These are phyloP conservation scores for Procambarus clarkii DNA, from an alignment of 1,140 invertebrate species.

Conservation along the genomic window DNA sequence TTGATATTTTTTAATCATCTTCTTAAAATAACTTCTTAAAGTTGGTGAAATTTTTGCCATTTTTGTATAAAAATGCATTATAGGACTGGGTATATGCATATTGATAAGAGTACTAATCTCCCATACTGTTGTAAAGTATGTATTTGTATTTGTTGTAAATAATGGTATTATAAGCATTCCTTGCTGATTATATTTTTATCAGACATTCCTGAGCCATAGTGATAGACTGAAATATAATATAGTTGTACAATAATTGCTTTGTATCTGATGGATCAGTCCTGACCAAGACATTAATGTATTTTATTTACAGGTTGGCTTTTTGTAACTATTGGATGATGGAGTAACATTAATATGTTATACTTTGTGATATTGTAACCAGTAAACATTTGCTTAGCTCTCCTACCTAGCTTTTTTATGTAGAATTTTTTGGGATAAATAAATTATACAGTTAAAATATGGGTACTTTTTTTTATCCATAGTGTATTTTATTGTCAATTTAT, in stretches of 20 bases:
- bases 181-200: conserved; percentile 23
- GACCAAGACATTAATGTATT: conserved; percentile 2
- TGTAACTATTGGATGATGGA: conserved; percentile 4
- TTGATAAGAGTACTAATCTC: background rate
- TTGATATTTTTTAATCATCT: background rate
- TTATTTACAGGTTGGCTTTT: conserved; percentile 27
- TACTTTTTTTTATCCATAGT: conserved; percentile 8
- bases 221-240: too few relatives aligned
- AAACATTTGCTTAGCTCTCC: conserved; percentile 27
- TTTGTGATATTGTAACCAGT: conserved; percentile 35
- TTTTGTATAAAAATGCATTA: conserved; percentile 22
- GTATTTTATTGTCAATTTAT: background rate
- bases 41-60: background rate
- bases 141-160: conserved; percentile 1
- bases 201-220: conserved; percentile 33
- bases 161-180: conserved; percentile 20
- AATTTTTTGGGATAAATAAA: conserved; percentile 43
- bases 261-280: background rate
- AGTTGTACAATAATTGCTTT: background rate
- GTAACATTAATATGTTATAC: background rate
- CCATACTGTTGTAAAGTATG: background rate
- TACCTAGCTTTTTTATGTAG: conserved; percentile 45
- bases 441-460: background rate
- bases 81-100: background rate
- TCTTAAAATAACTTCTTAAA: background rate